Conservation (phyloP, 2,888 invertebrate species). For the Eristalinus aeneus region DNA sequence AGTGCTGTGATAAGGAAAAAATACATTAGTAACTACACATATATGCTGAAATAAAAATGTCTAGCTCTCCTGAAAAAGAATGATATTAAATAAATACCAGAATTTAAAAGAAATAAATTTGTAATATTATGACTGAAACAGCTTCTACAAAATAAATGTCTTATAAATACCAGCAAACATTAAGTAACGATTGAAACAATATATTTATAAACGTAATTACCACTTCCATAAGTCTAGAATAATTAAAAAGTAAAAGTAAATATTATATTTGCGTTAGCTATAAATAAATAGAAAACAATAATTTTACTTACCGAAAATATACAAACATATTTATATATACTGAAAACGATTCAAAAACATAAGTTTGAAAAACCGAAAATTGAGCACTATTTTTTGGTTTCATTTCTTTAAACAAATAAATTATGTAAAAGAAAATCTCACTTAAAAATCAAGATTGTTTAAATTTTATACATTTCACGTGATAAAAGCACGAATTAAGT, state of each 20-base stretch:
- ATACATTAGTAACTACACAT: slow-evolving; percentile 58
- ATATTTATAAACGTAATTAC: slow-evolving; percentile 58
- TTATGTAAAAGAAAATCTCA: slow-evolving; percentile 46
- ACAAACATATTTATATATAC: slow-evolving; percentile 62
- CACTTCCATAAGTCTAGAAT: slow-evolving; percentile 73
- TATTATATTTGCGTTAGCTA: slow-evolving; percentile 48
- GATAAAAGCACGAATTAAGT: slow-evolving; percentile 42
- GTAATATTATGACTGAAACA: slow-evolving; percentile 6
- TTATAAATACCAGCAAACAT: slow-evolving; percentile 46
- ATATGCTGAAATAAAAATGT: slow-evolving; percentile 71
- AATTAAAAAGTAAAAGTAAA: slow-evolving; percentile 64
- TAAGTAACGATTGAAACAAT: slow-evolving; percentile 66
- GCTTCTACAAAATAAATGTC: slow-evolving; percentile 40
- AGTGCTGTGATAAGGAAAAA: slow-evolving; percentile 50
- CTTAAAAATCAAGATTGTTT: slow-evolving; percentile 50
- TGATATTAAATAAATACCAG: slow-evolving; percentile 62
- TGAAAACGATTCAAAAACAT: slow-evolving; percentile 48
- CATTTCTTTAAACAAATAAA: slow-evolving; percentile 46
- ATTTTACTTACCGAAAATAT: slow-evolving; percentile 72
- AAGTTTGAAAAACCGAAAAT: slow-evolving; percentile 41
- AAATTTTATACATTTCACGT: slow-evolving; percentile 49
- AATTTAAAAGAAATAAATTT: slow-evolving; percentile 53
- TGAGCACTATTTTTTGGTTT: slow-evolving; percentile 50
- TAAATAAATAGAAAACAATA: slow-evolving; percentile 71
- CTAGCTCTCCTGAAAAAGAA: slow-evolving; percentile 73